Base-by-base conservation (phyloP, 1,140 invertebrate species). In the Limonius californicus region DNA sequence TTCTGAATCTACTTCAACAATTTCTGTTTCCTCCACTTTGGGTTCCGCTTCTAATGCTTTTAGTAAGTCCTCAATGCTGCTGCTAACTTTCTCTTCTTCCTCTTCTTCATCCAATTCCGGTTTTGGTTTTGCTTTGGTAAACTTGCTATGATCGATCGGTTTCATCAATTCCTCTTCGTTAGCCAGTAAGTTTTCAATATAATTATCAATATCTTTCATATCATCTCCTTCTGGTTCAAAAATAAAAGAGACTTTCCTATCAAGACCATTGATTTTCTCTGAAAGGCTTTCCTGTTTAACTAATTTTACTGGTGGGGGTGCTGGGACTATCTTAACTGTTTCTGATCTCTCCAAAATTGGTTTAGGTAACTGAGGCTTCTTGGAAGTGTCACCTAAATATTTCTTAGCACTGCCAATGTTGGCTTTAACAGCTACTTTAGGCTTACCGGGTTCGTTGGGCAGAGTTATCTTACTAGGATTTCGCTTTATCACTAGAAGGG, bases 381-480 rank as follows among this genome's bases (percentile, higher is more conserved):
- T 65, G n/a, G 47, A 50, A 23, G 61, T 21, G 18, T 60, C 61
- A 9, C 74, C 74, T 59, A 77, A 77, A 66, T 76, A 77, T 63
- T 77, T 77, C 60, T 68, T 72, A 7, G 70, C 68, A 57, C 68
- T 65, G 12, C 70, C 57, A 35, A 69, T 42, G 32, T 70, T 70
- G 8, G 61, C 60, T 9, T 69, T 69, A 4, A 76, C 62, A 0
- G 71, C 70, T 7, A 76, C 71, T 68, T 73, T 74, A 9, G 75
- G 75, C 64, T 77, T 77, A 1, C 66, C 67, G 11, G 73, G 61
- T 62, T 76, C 75, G 62, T 70, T 67, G 0, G 75, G 74, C 35
- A 77, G 20, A 59, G 68, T 72, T 16, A 77, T 68, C 69, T 77
- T 77, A 62, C 73, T 77, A 0, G 75, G 75, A 1, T 74, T 76